Conservation (phyloP, 2,888 invertebrate species). For the Drosophila meridionalis region DNA sequence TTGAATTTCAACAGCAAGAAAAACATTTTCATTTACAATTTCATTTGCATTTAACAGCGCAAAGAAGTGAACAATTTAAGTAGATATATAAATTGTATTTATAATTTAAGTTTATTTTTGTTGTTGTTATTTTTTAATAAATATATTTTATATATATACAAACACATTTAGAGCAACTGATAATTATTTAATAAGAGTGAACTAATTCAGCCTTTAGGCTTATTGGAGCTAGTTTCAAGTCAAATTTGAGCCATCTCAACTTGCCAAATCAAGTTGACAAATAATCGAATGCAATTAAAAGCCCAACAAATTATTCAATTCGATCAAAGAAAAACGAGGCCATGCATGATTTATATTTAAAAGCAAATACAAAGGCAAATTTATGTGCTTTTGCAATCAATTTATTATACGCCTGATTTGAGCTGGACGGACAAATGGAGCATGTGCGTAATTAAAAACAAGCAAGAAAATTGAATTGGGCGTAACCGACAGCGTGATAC, state of each 20-base stretch:
- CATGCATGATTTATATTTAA: neutral
- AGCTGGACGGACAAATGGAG: constrained; percentile 42
- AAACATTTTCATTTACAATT: constrained; percentile 1
- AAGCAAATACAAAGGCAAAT: neutral
- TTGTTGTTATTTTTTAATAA: too few relatives aligned
- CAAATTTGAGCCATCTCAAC: neutral
- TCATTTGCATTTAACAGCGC: neutral
- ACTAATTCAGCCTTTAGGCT: neutral
- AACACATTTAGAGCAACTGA: neutral
- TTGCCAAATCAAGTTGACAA: constrained; percentile 9
- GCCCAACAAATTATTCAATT: constrained; percentile 41
- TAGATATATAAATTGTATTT: neutral
- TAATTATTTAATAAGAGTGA: neutral
- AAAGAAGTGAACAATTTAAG: neutral
- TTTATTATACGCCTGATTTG: constrained; percentile 72
- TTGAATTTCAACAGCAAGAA: constrained; percentile 3
- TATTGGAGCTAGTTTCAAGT: neutral
- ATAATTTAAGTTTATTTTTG: too few relatives aligned
- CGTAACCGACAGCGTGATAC: too few relatives aligned
- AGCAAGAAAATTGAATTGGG: too few relatives aligned
- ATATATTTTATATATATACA: too few relatives aligned
- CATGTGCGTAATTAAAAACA: constrained; percentile 50
- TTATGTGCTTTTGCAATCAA: constrained; percentile 65
- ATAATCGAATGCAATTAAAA: constrained; percentile 53
- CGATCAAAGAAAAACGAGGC: too few relatives aligned